Evolutionary conservation across 2,888 invertebrate species (phyloP), one percentile per base, ranked within the genome.

Genomic region (Lasioglossum morio): DNA sequence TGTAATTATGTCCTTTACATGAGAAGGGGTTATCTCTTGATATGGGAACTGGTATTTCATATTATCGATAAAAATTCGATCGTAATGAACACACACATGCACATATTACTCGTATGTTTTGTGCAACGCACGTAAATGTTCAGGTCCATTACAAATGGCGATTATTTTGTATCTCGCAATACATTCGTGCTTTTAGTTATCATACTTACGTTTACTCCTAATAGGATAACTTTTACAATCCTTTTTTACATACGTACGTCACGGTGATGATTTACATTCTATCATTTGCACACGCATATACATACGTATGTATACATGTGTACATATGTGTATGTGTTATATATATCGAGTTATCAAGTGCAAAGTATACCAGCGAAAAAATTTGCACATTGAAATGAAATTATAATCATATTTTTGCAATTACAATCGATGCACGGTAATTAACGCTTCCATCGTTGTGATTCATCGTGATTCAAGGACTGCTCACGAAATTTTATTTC

Each of bases 81-180:
- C 79, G 48, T 34, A 79, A 84, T 73, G 23, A 76, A 79, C 60
- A 76, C 53, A 23, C 82, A 82, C 46, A 16, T 85, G 78, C 43
- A 66, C 80, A 74, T 14, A 14, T 81, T 69, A 30, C 48, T 81
- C 66, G 46, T 37, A 46, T 37, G 37, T 46, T 73, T 80, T 75
- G 70, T 75, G 78, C 72, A 78, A 72, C 40, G 75, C 43, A 72
- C 34, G 43, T 82, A 63, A 70, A 60, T 66, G 34, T 77, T 74
- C 63, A 79, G 81, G 72, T 34, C 43, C 72, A 81, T 87, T 86
- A 81, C 77, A 84, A 88, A 87, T 89, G 88, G 85, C 86, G 84
- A 84, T 88, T 86, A 80, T 84, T 81, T 87, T 81, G 79, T 70
- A 70, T 69, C 69, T 53, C 7, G 37, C 72, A 57, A n/a, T 19